phyloP scores from a whole-genome alignment of 2,888 invertebrate species.

The Drosophila borborema region DNA sequence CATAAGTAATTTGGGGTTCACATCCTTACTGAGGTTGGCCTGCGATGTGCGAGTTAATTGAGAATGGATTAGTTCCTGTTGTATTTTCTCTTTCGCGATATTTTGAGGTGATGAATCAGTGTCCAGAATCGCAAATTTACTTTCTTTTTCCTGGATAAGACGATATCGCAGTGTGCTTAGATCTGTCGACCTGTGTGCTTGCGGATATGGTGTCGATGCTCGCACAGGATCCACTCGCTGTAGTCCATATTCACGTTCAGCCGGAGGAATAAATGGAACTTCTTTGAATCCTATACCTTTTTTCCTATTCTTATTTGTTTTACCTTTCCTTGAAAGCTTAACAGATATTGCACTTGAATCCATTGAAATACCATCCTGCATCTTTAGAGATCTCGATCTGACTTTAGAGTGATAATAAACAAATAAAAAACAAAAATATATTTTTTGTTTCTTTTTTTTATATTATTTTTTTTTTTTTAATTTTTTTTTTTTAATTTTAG shows the following conservation, averaged over 20 bases:
- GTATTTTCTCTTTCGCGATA: accelerated
- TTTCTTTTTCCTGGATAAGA: not conserved
- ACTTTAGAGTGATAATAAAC: not conserved
- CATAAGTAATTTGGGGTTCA: not conserved
- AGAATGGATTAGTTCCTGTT: accelerated
- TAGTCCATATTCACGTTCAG: constrained; percentile 31
- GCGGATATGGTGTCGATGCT: constrained; percentile 28
- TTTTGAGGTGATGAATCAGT: accelerated
- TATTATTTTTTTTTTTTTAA: not conserved
- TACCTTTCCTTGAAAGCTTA: not conserved
- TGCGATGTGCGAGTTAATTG: not conserved
- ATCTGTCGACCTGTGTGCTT: not conserved
- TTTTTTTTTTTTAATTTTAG: not conserved
- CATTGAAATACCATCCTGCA: not conserved
- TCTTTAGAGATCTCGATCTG: not conserved
- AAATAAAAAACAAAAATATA: not conserved
- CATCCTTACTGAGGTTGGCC: not conserved
- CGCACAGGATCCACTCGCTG: not conserved
- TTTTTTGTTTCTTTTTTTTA: not conserved
- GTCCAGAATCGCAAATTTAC: accelerated
- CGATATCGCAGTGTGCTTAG: constrained; percentile 7
- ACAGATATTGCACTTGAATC: not conserved
- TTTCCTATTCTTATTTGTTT: not conserved
- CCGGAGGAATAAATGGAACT: not conserved
- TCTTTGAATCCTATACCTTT: not conserved